Conservation (phyloP, 2,797 vertebrate species). For the Sebastiscus tertius region DNA sequence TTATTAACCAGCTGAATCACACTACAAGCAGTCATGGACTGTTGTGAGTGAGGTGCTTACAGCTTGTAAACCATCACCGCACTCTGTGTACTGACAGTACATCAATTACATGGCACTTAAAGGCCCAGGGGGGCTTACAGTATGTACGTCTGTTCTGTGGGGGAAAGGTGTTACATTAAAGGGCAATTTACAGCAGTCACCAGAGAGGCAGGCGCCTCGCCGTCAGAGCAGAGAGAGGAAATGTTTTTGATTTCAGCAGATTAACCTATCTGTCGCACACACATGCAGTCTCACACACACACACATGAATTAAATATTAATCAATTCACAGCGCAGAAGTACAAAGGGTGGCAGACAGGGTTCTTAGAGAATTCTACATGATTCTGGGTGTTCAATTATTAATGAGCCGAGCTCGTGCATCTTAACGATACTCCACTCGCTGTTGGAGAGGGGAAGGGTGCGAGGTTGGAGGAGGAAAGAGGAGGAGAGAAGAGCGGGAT, state of each 20-base stretch:
- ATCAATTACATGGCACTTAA: slow-evolving; percentile 14
- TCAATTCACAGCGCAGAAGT: slow-evolving; percentile 62
- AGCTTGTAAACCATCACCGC: slow-evolving; percentile 6
- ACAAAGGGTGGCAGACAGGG: slow-evolving; percentile 61
- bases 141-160: background rate
- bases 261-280: slow-evolving; percentile 1
- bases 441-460: slow-evolving; percentile 33
- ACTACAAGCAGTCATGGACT: background rate
- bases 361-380: slow-evolving; percentile 82
- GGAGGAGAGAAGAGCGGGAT: background rate
- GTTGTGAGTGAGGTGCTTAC: background rate
- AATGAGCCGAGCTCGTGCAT: slow-evolving; percentile 55
- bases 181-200: slow-evolving; percentile 12
- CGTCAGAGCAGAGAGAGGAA: slow-evolving; percentile 12
- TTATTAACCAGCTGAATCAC: background rate
- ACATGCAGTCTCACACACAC: background rate
- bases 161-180: slow-evolving; percentile 23
- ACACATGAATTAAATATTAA: slow-evolving; percentile 73
- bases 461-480: background rate
- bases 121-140: background rate
- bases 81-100: background rate
- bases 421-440: slow-evolving; percentile 42
- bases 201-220: background rate
- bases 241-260: slow-evolving; percentile 38
- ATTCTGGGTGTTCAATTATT: slow-evolving; percentile 77